phyloP scores from a whole-genome alignment of 2,888 invertebrate species.

The Phasia obesa region DNA sequence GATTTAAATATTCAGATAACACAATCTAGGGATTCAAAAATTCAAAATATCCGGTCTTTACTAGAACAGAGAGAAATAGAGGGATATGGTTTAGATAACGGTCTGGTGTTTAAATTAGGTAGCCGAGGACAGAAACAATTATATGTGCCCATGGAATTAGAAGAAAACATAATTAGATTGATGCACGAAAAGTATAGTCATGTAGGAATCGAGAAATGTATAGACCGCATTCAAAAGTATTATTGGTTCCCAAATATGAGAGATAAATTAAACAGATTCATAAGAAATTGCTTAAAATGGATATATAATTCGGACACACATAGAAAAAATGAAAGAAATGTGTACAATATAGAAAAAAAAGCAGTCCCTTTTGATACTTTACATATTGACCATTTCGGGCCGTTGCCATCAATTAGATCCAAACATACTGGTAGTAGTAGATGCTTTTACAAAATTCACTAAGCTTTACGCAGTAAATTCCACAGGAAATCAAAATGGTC shows the following conservation, averaged over 20 bases:
- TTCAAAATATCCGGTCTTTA: neutral
- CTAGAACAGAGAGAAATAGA: too few relatives aligned
- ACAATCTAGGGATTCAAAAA: neutral
- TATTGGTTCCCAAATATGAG: constrained; percentile 25
- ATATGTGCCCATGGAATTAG: too few relatives aligned
- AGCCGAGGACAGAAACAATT: too few relatives aligned
- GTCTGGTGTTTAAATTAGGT: too few relatives aligned
- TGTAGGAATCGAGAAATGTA: neutral
- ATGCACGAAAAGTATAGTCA: too few relatives aligned
- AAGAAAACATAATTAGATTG: too few relatives aligned
- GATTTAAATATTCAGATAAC: neutral
- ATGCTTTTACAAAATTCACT: constrained; percentile 51
- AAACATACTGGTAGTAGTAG: constrained; percentile 40
- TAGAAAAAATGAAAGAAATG: neutral
- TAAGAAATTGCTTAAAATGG: constrained; percentile 19
- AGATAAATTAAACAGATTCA: constrained; percentile 12
- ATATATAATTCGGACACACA: neutral
- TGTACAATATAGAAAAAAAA: neutral
- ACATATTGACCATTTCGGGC: too few relatives aligned
- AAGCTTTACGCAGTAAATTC: constrained; percentile 49
- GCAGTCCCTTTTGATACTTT: too few relatives aligned
- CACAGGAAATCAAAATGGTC: constrained; percentile 53
- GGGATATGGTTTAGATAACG: too few relatives aligned
- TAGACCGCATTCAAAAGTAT: neutral
- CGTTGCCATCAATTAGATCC: neutral